phyloP scores from a whole-genome alignment of 2,113 vertebrate species.

The Dromiciops gliroides region DNA sequence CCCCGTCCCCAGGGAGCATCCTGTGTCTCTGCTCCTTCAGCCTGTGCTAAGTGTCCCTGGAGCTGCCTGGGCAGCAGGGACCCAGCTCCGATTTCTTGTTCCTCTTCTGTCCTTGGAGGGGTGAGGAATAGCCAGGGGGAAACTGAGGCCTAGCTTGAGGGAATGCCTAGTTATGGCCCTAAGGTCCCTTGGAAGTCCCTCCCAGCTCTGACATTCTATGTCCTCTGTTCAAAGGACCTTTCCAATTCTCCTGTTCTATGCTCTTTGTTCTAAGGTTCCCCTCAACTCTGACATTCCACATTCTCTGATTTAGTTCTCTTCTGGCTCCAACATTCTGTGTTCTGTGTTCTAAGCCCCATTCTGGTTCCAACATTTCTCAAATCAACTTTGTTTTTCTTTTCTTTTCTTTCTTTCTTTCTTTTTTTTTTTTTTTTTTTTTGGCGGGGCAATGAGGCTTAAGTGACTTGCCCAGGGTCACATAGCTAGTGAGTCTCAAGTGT shows the following conservation, averaged over 20 bases:
- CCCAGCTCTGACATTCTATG: too few species aligned
- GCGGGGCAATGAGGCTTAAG: too few species aligned
- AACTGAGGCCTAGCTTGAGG: background rate
- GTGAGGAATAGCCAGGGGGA: background rate
- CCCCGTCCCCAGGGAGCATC: background rate
- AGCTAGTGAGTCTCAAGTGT: too few species aligned
- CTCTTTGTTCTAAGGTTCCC: background rate
- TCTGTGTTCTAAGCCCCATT: background rate
- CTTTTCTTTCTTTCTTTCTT: too few species aligned
- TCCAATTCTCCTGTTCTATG: background rate
- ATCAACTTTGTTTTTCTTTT: too few species aligned
- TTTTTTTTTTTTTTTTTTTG: too few species aligned
- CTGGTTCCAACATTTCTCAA: background rate
- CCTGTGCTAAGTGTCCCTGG: background rate
- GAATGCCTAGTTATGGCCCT: background rate
- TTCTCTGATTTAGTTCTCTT: too few species aligned
- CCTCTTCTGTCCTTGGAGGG: background rate
- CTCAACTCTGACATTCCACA: background rate
- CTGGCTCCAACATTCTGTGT: background rate
- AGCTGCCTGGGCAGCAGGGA: background rate
- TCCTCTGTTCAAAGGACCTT: background rate
- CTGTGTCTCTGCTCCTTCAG: background rate
- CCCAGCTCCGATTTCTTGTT: background rate
- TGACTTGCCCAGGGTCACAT: too few species aligned
- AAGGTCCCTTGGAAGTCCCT: too few species aligned